Conservation (phyloP, 2,113 vertebrate genomes). For the Stomatorhinus ivindoensis region DNA sequence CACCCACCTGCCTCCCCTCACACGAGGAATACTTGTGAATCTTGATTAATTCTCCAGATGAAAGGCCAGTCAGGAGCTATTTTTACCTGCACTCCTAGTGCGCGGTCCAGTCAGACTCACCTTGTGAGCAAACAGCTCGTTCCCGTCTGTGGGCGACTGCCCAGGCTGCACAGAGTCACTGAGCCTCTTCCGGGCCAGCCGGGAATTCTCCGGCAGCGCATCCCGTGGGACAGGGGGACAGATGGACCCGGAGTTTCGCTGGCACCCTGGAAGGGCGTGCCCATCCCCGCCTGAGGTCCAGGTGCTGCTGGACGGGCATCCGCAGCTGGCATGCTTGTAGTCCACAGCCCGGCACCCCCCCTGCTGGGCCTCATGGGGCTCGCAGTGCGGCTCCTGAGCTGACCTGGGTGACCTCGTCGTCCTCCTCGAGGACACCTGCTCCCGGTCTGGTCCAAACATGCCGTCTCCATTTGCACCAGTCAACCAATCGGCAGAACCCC, state of each 20-base stretch:
- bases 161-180: constrained; percentile 28
- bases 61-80: neutral
- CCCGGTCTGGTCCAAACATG: constrained; percentile 43
- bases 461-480: constrained; percentile 57
- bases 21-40: neutral
- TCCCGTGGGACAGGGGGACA: neutral
- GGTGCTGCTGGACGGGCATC: constrained; percentile 36
- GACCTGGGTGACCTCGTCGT: constrained; percentile 19
- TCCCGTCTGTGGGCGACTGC: constrained; percentile 40
- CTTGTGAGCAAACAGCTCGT: constrained; percentile 54
- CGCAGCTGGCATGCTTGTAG: constrained; percentile 32
- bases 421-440: constrained; percentile 6
- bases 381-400: constrained; percentile 26
- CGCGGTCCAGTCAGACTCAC: constrained; percentile 38
- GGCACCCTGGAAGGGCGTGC: constrained; percentile 36
- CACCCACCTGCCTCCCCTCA: neutral
- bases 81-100: neutral
- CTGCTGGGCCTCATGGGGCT: constrained; percentile 31
- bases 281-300: constrained; percentile 30
- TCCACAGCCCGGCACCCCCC: constrained; percentile 27
- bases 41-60: neutral
- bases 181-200: constrained; percentile 51
- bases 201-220: constrained; percentile 34
- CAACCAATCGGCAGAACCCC: constrained; percentile 68
- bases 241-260: constrained; percentile 3